Evolutionary conservation across 2,797 vertebrate species (phyloP), one percentile per base, ranked within the genome.

Genomic region (Alauda arvensis): DNA sequence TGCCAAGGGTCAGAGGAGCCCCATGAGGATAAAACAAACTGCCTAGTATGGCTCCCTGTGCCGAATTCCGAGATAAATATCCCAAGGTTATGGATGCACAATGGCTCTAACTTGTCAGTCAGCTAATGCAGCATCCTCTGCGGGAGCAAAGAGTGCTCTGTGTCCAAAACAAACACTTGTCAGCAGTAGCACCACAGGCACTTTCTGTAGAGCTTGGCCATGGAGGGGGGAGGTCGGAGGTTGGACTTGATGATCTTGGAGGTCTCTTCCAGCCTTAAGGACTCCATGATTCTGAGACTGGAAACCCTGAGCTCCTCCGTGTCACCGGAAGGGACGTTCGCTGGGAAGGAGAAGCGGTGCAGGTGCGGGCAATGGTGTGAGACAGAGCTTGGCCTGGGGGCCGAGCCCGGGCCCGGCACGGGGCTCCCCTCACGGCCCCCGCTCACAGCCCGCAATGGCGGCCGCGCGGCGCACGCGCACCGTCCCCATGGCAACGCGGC

Each of bases 361-460:
- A 28, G n/a, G 17, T 0, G 3, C 14, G 1, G 12, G 26, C 6
- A 5, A 2, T 0, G 3, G 18, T 2, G 8, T 20, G 9, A 56
- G 33, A 34, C 12, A 60, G 25, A 31, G 24, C 10, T 1, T 3
- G 4, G 5, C 17, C 20, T 6, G 3, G 4, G 20, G 46, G 10
- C 18, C 5, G 67, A 70, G 13, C 1, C 25, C 1, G 68, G 40
- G 20, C 10, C 42, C 25, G 8, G 34, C 34, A 8, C 31, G 31
- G 43, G 49, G 2, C 9, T 1, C 21, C 33, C 11, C 60, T 46
- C 67, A 23, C 46, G 31, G 75, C 29, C 12, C 12, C 40, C 37
- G 34, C 37, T 37, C 37, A 37, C 37, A 37, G 37, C 37, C 37
- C 37, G 9, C 67, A 0, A 60, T 31, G 75, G 75, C 83, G 66